Base-by-base conservation (phyloP, 2,888 invertebrate genomes). In the Chymomyza procnemis region DNA sequence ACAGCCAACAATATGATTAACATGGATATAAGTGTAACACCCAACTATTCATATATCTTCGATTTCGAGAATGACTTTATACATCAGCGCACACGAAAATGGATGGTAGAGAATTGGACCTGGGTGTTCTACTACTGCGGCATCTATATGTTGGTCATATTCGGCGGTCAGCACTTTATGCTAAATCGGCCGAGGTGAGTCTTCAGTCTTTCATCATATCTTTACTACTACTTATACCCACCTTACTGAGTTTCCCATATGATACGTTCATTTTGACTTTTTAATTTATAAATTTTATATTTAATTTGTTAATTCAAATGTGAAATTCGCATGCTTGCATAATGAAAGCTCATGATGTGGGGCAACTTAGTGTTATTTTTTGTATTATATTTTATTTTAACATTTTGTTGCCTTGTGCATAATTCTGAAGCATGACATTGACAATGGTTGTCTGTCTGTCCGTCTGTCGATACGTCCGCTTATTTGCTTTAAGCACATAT, bases 21-120 rank as follows among this genome's bases (percentile, higher is more conserved):
- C 90, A 92, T 92, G 90, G 93, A 93, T 88, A 90, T 93, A 48
- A 90, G 90, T 72, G 90, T 96, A 64, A 94, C 94, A 73, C 96
- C 96, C 74, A 98, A 98, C 92, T 97, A 98, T 92, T 96, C 97
- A 55, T 97, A 97, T 91, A 94, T 97, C 90, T 97, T 99, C 92
- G 96, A 97, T 88, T 98, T 99, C 89, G 99, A 99, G 92, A 95
- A 96, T 90, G 95, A 96, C 89, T 99, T 98, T 91, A 96, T 96
- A 89, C 97, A 97, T 89, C 94, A 95, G 87, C 94, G 95, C 82
- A 96, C 96, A 83, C 94, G 96, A 89, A 94, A 95, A 92, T 99
- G 98, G 97, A 99, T 99, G 97, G 94, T 95, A 79, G 95, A 96
- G 87, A 97, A 99, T 91, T 99, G 99, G 99, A 97, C 96, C 67